These are phyloP conservation scores for Eulemur mongoz DNA, from an alignment of 2,797 vertebrate species.

Conservation along the genomic window DNA sequence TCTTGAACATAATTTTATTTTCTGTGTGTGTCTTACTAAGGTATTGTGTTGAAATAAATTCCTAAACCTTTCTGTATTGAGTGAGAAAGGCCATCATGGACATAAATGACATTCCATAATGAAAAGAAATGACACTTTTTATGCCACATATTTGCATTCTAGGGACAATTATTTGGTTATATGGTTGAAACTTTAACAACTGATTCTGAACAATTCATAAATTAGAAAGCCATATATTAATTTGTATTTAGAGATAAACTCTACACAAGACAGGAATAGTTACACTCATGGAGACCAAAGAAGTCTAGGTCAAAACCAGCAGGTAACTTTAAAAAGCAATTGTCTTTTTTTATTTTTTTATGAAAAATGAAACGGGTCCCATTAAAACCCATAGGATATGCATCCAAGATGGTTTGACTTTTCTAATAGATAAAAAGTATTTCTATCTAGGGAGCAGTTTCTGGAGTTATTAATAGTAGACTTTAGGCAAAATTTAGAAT, in stretches of 20 bases:
- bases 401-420: neutral
- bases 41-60: neutral
- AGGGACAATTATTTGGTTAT: neutral
- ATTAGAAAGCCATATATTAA: neutral
- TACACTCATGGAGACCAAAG: neutral
- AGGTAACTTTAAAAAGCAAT: neutral
- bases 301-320: neutral
- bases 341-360: neutral
- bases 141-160: neutral
- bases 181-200: neutral
- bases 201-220: neutral
- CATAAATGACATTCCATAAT: neutral
- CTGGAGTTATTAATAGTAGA: neutral
- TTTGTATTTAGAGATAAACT: neutral
- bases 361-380: neutral
- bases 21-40: neutral
- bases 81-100: neutral
- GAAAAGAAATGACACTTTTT: neutral
- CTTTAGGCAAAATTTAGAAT: neutral
- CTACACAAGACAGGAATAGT: neutral
- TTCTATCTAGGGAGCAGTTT: neutral
- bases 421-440: neutral
- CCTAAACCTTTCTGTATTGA: neutral
- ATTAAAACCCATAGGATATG: neutral
- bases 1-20: neutral